Evolutionary conservation across 2,797 vertebrate genomes (phyloP).

Genomic region (Falco berigora): DNA sequence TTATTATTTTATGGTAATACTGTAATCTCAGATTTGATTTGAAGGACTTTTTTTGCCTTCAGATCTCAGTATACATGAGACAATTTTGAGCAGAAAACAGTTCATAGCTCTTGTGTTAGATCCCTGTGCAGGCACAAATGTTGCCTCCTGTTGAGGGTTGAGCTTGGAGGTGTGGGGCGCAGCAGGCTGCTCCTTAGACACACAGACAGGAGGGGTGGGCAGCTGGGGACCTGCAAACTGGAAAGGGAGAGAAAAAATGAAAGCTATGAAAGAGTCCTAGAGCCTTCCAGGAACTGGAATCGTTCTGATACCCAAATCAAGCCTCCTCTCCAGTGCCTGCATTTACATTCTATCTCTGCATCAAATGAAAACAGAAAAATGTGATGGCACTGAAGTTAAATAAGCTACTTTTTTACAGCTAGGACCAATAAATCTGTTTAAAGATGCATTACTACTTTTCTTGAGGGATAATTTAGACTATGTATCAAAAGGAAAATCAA

Average conservation of each 20-base stretch:
- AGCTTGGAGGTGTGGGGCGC: not conserved
- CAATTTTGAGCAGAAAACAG: not conserved
- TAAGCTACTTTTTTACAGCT: conserved; percentile 68
- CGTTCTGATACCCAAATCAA: not conserved
- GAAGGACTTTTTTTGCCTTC: not conserved
- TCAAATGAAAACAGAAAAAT: conserved; percentile 69
- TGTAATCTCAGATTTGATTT: not conserved
- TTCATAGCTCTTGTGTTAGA: not conserved
- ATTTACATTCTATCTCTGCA: conserved; percentile 30
- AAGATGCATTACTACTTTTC: conserved; percentile 80
- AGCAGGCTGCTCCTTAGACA: not conserved
- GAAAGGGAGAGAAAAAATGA: not conserved
- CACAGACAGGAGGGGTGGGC: not conserved
- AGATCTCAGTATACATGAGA: not conserved
- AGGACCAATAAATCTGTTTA: conserved; percentile 79
- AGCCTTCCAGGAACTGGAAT: not conserved
- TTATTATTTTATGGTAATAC: not conserved
- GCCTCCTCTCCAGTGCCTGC: not conserved
- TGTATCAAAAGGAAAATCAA: conserved; percentile 82
- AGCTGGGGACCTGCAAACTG: not conserved
- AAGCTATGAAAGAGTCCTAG: not conserved
- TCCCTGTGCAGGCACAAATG: not conserved
- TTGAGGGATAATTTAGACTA: conserved; percentile 79
- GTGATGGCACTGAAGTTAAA: conserved; percentile 69
- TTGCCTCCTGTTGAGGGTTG: not conserved